phyloP scores from a whole-genome alignment of 2,797 vertebrate genomes.

The Pantherophis alleghaniensis region DNA sequence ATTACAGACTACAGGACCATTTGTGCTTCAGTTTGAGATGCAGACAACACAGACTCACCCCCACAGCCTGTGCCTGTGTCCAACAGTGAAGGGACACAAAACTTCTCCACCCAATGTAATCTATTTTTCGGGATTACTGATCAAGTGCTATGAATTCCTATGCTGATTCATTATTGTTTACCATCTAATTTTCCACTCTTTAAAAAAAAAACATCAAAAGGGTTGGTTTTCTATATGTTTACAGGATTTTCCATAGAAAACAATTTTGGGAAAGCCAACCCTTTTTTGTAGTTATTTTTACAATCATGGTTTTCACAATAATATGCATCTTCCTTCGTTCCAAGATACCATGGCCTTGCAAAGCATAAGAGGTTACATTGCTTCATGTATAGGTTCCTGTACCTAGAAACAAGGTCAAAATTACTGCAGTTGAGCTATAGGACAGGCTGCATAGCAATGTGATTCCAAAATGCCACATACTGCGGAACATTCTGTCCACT shows the following conservation, averaged over 20 bases:
- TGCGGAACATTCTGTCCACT: not conserved
- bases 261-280: not conserved
- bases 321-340: not conserved
- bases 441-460: not conserved
- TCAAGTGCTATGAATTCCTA: not conserved
- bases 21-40: not conserved
- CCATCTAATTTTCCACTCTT: not conserved
- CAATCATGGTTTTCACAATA: not conserved
- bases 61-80: not conserved
- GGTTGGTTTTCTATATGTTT: not conserved
- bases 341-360: too few species aligned
- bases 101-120: not conserved
- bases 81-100: not conserved
- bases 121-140: not conserved
- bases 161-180: not conserved
- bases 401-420: not conserved
- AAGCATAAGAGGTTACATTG: not conserved
- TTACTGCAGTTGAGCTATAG: not conserved
- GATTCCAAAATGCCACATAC: not conserved
- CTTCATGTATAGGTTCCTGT: not conserved
- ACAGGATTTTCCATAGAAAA: not conserved
- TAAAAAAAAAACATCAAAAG: not conserved
- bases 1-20: not conserved
- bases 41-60: not conserved
- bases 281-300: not conserved